Percentiles rank a stretch among this genome's conserved stretches.
phyloP scores from a whole-genome alignment of 2,888 invertebrate species.

The Nemurella pictetii region DNA sequence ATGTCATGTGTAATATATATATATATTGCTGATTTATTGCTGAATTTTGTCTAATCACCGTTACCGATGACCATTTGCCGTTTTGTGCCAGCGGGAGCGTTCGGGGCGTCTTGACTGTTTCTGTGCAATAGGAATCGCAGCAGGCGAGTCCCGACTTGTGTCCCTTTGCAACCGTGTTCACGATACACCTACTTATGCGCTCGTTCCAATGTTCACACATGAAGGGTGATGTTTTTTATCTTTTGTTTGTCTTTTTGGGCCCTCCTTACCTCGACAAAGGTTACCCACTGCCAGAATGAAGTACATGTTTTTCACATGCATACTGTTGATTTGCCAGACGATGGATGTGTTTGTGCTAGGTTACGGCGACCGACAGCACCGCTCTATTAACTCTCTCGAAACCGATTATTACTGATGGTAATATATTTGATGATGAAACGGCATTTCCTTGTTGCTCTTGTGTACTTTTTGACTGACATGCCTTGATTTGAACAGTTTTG shows the following conservation, averaged over 20 bases:
- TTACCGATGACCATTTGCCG: neutral
- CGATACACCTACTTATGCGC: neutral
- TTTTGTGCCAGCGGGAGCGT: neutral
- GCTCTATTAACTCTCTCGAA: neutral
- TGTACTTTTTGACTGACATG: neutral
- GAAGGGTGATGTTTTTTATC: neutral
- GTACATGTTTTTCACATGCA: neutral
- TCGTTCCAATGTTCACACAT: neutral
- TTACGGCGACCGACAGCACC: neutral
- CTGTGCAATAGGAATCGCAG: neutral
- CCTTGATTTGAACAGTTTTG: neutral
- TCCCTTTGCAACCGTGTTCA: neutral
- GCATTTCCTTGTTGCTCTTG: neutral
- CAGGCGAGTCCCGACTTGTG: neutral
- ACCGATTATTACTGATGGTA: neutral
- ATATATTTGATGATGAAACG: neutral
- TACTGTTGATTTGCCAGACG: neutral
- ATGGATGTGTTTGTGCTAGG: neutral
- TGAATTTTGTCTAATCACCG: neutral
- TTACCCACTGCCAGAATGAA: neutral
- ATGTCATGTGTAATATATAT: neutral
- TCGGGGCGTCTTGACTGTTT: neutral
- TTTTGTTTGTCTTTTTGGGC: neutral
- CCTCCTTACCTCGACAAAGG: neutral
- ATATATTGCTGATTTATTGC: neutral